A percentile compares a stretch with the other conserved stretches of the same genome.
Evolutionary conservation across 2,888 invertebrate species (phyloP).

Genomic region (Pinctada fucata): DNA sequence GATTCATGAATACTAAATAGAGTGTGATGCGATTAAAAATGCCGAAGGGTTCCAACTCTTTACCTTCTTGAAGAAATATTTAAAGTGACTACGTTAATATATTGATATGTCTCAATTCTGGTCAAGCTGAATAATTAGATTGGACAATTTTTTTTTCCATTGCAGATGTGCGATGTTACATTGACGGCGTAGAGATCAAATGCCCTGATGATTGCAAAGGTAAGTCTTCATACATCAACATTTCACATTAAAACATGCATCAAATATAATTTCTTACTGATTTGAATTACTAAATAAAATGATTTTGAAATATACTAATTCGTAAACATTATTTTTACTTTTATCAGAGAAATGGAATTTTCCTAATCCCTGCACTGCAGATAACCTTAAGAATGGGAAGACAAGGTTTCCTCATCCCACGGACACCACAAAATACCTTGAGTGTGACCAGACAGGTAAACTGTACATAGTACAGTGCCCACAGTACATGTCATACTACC

Average conservation of each 20-base stretch:
- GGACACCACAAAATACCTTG: constrained; percentile 50
- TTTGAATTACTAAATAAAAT: too few relatives aligned
- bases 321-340: too few relatives aligned
- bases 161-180: constrained; percentile 39
- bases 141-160: background rate
- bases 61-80: too few relatives aligned
- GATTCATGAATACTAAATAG: too few relatives aligned
- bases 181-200: constrained; percentile 33
- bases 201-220: constrained; percentile 41
- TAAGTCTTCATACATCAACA: background rate
- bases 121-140: background rate
- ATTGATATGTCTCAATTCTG: background rate
- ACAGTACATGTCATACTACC: constrained; percentile 44
- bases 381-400: constrained; percentile 43
- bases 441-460: constrained; percentile 56
- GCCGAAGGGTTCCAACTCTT: too few relatives aligned
- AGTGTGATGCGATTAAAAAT: too few relatives aligned
- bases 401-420: constrained; percentile 60
- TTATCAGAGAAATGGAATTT: constrained; percentile 56
- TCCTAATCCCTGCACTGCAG: constrained; percentile 53
- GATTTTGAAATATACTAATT: too few relatives aligned
- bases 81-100: too few relatives aligned
- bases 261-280: too few relatives aligned
- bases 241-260: background rate
- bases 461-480: constrained; percentile 57